Conservation (phyloP, 2,797 vertebrate genomes). For the Paratrypauchen microcephalus region DNA sequence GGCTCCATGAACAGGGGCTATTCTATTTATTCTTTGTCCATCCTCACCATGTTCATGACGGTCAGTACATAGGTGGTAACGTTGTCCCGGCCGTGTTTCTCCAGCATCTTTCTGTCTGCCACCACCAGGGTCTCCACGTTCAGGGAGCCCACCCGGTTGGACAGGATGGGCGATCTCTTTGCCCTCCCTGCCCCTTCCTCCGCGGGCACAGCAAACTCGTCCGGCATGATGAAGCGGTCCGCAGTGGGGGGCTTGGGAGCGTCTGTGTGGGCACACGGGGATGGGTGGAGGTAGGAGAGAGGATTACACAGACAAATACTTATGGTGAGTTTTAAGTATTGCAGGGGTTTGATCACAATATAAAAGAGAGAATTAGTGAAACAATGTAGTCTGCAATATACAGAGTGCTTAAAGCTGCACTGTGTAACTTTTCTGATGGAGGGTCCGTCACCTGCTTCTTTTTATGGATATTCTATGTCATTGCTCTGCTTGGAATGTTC, state of each 20-base stretch:
- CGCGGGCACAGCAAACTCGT: constrained; percentile 79
- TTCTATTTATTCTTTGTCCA: not conserved
- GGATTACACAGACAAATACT: constrained; percentile 6
- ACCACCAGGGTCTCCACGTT: constrained; percentile 98
- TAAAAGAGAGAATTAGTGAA: no score
- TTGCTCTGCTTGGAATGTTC: no score
- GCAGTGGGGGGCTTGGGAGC: constrained; percentile 84
- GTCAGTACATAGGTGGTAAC: constrained; percentile 96
- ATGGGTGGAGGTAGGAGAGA: constrained; percentile 20
- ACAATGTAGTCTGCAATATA: no score
- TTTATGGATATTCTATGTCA: no score
- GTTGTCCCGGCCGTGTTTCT: constrained; percentile 92
- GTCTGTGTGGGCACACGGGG: constrained; percentile 70
- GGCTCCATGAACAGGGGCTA: no score
- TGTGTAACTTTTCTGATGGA: no score
- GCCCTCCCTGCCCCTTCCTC: constrained; percentile 69
- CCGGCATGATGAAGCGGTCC: constrained; percentile 79
- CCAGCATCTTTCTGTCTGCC: constrained; percentile 95
- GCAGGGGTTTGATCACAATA: no score
- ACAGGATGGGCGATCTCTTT: constrained; percentile 86
- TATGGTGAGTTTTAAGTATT: not conserved
- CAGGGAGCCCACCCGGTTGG: constrained; percentile 82
- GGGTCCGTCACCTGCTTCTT: no score
- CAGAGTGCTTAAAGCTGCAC: no score
- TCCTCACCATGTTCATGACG: constrained; percentile 96